Conservation (phyloP, 2,797 vertebrate species). For the Atherinosoma microstoma region DNA sequence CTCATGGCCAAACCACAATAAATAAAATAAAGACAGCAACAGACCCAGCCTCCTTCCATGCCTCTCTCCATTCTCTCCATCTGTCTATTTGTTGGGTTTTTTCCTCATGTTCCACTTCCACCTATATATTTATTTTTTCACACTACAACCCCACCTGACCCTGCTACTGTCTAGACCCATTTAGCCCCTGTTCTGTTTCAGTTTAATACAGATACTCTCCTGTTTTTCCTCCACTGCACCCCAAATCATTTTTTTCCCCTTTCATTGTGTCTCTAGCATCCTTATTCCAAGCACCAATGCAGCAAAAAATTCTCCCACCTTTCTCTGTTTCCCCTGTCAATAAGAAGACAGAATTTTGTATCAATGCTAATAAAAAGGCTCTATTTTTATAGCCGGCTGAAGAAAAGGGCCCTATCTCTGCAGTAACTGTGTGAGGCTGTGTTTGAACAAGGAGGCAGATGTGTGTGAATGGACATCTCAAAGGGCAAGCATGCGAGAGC, state of each 20-base stretch:
- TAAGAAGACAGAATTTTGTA: conserved; percentile 69
- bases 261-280: conserved; percentile 24
- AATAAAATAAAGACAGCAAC: conserved; percentile 52
- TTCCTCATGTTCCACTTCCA: conserved; percentile 23
- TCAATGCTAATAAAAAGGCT: conserved; percentile 67
- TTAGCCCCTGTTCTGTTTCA: conserved; percentile 61
- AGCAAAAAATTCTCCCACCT: conserved; percentile 55
- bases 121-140: conserved; percentile 14
- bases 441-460: background rate
- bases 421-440: conserved; percentile 35
- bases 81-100: conserved; percentile 54
- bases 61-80: conserved; percentile 49
- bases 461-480: conserved; percentile 29
- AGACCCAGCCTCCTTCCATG: conserved; percentile 13
- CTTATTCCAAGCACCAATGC: conserved; percentile 57
- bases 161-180: conserved; percentile 47
- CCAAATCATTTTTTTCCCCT: conserved; percentile 13
- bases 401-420: conserved; percentile 28
- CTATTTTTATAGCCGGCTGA: conserved; percentile 63
- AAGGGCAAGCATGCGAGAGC: conserved; percentile 5
- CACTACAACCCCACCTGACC: conserved; percentile 50
- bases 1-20: conserved; percentile 40
- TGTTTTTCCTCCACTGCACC: background rate
- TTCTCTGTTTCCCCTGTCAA: conserved; percentile 55
- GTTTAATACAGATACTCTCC: conserved; percentile 37